Conservation (phyloP, 2,797 vertebrate species). For the Neostethus bicornis region DNA sequence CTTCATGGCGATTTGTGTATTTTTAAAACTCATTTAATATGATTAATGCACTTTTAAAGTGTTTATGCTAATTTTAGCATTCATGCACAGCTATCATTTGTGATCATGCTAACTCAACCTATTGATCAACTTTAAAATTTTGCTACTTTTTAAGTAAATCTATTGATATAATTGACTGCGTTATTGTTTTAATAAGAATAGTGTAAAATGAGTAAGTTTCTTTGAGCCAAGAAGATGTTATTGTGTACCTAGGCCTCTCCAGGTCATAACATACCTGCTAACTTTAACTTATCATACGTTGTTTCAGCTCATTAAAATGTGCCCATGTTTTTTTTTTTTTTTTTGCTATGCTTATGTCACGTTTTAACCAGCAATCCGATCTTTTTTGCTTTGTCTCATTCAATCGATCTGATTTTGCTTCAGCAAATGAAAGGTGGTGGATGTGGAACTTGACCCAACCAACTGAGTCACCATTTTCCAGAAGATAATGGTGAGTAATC, state of each 20-base stretch:
- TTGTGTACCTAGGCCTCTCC: slow-evolving; percentile 60
- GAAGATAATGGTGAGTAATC: slow-evolving; percentile 78
- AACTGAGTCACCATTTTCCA: slow-evolving; percentile 76
- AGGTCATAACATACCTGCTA: slow-evolving; percentile 56
- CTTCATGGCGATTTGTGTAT: slow-evolving; percentile 1
- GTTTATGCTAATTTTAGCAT: slow-evolving; percentile 43
- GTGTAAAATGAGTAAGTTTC: slow-evolving; percentile 4
- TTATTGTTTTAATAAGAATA: neutral
- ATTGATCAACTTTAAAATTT: too few species aligned
- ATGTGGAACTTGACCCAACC: slow-evolving; percentile 73
- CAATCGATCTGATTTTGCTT: slow-evolving; percentile 19
- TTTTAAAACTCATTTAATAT: neutral
- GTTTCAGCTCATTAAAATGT: neutral
- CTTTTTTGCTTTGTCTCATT: neutral
- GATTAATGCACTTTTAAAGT: slow-evolving; percentile 8
- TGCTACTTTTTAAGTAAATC: rapidly evolving
- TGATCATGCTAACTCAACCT: too few species aligned
- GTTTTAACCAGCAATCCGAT: neutral
- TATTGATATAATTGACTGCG: rapidly evolving
- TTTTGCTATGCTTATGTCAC: neutral
- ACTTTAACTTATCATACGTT: slow-evolving; percentile 10
- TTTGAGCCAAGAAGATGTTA: slow-evolving; percentile 55
- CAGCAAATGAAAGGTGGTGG: slow-evolving; percentile 67
- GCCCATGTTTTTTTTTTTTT: rapidly evolving
- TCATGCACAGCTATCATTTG: slow-evolving; percentile 13